A percentile compares a stretch with the other conserved stretches of the same genome.
phyloP scores from a whole-genome alignment of 2,888 invertebrate species.

The Drosophila meridiana region DNA sequence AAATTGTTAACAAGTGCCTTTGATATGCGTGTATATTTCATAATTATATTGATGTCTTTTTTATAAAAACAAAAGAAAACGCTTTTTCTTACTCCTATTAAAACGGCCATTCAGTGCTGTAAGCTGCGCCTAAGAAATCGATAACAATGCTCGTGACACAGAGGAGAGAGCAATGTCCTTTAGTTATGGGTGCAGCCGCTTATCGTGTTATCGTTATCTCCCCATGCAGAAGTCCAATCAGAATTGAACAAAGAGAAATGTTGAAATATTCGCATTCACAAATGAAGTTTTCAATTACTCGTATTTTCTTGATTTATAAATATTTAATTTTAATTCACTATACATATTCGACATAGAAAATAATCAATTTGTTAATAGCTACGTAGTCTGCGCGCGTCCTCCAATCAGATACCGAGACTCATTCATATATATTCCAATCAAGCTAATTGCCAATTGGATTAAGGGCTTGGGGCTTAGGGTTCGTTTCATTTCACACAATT shows the following conservation, averaged over 20 bases:
- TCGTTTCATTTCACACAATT: not conserved
- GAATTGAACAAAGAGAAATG: not conserved
- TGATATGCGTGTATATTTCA: slow-evolving; percentile 5
- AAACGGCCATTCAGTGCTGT: not conserved
- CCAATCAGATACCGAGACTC: not conserved
- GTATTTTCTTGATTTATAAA: not conserved
- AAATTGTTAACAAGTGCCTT: slow-evolving; percentile 4
- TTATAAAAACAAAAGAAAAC: not conserved
- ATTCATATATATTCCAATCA: not conserved
- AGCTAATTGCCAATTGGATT: not conserved
- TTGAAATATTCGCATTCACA: not conserved
- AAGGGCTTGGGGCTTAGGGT: no score
- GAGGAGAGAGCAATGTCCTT: slow-evolving; percentile 3
- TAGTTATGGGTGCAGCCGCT: not conserved
- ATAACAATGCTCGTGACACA: not conserved
- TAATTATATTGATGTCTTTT: slow-evolving; percentile 2
- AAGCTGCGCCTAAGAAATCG: not conserved
- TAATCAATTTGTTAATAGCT: not conserved
- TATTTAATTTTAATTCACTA: not conserved
- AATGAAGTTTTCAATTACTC: not conserved
- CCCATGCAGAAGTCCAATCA: not conserved
- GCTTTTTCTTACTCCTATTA: not conserved
- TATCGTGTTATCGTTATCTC: slow-evolving; percentile 4
- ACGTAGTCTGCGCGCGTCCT: not conserved
- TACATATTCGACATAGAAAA: not conserved